phyloP scores from a whole-genome alignment of 1,140 invertebrate species.

The Ostrea denselamellosa region DNA sequence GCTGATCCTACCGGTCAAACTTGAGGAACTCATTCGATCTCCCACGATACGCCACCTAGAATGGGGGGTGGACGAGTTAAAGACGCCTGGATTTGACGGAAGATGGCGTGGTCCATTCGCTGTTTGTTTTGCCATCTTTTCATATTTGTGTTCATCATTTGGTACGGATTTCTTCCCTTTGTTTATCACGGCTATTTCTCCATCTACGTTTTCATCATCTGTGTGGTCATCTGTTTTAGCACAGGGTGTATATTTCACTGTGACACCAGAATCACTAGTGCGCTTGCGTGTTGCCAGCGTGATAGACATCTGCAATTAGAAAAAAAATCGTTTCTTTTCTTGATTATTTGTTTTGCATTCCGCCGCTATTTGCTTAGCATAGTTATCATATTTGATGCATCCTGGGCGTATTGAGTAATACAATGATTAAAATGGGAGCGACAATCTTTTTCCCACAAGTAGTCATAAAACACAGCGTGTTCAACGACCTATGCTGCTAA shows the following conservation, averaged over 20 bases:
- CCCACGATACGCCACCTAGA: slow-evolving; percentile 76
- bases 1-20: slow-evolving; percentile 72
- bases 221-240: slow-evolving; percentile 68
- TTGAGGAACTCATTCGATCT: slow-evolving; percentile 70
- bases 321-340: slow-evolving; percentile 10
- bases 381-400: slow-evolving; percentile 38
- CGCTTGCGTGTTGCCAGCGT: slow-evolving; percentile 53
- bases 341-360: slow-evolving; percentile 38
- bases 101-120: slow-evolving; percentile 84
- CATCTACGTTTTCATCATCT: slow-evolving; percentile 85
- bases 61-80: slow-evolving; percentile 80
- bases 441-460: not conserved
- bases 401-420: slow-evolving; percentile 24
- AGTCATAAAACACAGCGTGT: slow-evolving; percentile 9
- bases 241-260: slow-evolving; percentile 81
- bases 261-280: slow-evolving; percentile 63
- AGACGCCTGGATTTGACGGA: slow-evolving; percentile 76
- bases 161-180: slow-evolving; percentile 85
- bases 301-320: slow-evolving; percentile 57
- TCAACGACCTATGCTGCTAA: not conserved
- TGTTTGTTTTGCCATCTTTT: slow-evolving; percentile 66
- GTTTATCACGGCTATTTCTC: slow-evolving; percentile 88
- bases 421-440: slow-evolving; percentile 2
- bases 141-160: slow-evolving; percentile 52
- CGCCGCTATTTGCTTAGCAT: slow-evolving; percentile 32